Conservation (phyloP, 2,113 vertebrate genomes). For the Melozone crissalis region DNA sequence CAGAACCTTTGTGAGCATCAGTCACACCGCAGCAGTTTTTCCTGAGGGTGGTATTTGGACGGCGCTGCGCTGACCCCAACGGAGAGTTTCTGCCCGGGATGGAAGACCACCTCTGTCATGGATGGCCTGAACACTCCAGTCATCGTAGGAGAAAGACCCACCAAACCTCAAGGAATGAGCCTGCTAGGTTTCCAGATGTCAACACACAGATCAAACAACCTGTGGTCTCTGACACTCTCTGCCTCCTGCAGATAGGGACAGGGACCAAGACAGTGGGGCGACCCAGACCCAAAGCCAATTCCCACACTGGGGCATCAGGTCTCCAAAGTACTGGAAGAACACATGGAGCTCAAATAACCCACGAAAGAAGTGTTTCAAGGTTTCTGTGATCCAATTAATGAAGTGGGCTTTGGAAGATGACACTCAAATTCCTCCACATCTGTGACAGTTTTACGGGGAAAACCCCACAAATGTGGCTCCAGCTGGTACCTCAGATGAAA, state of each 20-base stretch:
- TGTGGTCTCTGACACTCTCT: not conserved
- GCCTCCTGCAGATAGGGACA: not conserved
- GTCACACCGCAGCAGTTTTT: not conserved
- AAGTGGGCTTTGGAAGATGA: not conserved
- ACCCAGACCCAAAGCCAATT: not conserved
- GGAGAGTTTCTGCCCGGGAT: not conserved
- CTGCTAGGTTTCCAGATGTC: not conserved
- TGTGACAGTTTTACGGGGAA: not conserved
- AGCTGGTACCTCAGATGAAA: not conserved
- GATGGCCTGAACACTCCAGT: not conserved
- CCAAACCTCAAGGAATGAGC: not conserved
- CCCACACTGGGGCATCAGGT: not conserved
- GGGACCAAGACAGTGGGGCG: fast-evolving
- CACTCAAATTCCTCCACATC: not conserved
- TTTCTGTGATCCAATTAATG: not conserved
- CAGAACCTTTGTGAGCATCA: conserved; percentile 55
- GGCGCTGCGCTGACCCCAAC: fast-evolving
- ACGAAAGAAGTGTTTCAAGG: not conserved
- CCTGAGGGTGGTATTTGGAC: not conserved
- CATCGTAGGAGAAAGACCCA: not conserved
- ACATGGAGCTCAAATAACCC: not conserved
- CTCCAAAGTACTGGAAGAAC: not conserved
- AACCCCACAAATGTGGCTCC: not conserved
- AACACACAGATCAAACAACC: not conserved
- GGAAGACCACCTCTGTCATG: fast-evolving